A percentile compares a stretch with the other conserved stretches of the same genome.
Evolutionary conservation across 2,113 vertebrate species (phyloP).

Genomic region (Cavia aperea): DNA sequence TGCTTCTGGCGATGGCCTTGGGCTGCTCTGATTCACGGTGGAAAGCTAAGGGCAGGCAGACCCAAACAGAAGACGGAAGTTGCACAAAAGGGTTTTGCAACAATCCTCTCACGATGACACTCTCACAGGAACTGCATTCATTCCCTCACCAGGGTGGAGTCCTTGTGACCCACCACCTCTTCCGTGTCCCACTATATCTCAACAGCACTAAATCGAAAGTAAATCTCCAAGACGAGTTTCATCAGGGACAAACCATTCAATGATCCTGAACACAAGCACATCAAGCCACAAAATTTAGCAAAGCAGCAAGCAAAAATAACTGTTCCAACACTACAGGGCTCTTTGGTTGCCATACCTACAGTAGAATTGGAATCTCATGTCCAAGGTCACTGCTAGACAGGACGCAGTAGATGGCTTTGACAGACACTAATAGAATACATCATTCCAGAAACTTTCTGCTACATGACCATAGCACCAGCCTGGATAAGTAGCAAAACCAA

Average conservation of each 20-base stretch:
- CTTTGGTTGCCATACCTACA: neutral
- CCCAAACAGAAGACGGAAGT: neutral
- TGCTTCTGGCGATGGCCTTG: neutral
- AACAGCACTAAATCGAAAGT: neutral
- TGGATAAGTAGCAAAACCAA: neutral
- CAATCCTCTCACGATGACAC: neutral
- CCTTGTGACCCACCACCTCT: neutral
- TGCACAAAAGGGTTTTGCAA: no score
- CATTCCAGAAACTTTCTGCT: neutral
- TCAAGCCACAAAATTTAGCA: conserved; percentile 17
- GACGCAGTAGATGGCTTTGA: neutral
- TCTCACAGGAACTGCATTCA: neutral
- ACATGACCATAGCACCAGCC: neutral
- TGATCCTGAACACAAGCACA: neutral
- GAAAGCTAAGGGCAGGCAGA: neutral
- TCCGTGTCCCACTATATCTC: neutral
- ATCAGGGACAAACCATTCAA: neutral
- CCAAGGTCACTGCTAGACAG: neutral
- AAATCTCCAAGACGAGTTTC: neutral
- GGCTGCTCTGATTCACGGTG: no score
- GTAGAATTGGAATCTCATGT: neutral
- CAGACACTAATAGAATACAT: neutral
- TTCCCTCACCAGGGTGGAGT: neutral
- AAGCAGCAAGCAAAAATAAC: conserved; percentile 5
- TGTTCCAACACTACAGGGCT: neutral